Evolutionary conservation across 2,797 vertebrate species (phyloP).

Genomic region (Argyrosomus regius): DNA sequence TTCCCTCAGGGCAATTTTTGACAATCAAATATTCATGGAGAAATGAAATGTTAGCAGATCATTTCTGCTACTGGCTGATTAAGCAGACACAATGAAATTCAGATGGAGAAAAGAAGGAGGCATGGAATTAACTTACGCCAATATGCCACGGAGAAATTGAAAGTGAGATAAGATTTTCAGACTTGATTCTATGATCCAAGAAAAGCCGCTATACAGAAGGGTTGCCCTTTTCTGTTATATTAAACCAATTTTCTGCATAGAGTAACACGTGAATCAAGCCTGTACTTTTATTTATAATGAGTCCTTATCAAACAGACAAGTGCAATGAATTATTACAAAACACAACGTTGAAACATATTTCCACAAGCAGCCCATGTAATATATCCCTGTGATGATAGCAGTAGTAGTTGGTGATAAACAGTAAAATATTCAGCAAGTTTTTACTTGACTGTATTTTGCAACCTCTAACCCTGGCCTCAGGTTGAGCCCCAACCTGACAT

Average conservation of each 20-base stretch:
- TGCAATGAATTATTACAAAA: background rate
- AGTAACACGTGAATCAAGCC: background rate
- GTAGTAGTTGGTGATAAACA: background rate
- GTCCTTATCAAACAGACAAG: slow-evolving; percentile 3
- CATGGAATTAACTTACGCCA: slow-evolving; percentile 71
- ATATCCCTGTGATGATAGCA: background rate
- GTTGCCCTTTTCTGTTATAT: slow-evolving; percentile 31
- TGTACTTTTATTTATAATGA: slow-evolving; percentile 13
- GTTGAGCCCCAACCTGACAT: background rate
- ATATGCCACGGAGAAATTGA: slow-evolving; percentile 70
- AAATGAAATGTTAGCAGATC: slow-evolving; percentile 85
- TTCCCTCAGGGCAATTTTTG: slow-evolving; percentile 81
- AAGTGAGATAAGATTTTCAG: slow-evolving; percentile 72
- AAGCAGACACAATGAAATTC: slow-evolving; percentile 81
- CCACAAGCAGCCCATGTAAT: background rate
- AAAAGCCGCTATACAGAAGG: slow-evolving; percentile 10
- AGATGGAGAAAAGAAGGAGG: slow-evolving; percentile 71
- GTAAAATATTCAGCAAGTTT: background rate
- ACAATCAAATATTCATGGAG: slow-evolving; percentile 87
- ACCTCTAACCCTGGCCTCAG: background rate
- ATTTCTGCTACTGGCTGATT: slow-evolving; percentile 81
- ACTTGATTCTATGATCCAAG: slow-evolving; percentile 59
- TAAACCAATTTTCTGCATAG: slow-evolving; percentile 39
- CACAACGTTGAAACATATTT: background rate
- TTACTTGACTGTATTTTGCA: background rate